Percentiles rank a stretch among this genome's conserved stretches.
Evolutionary conservation across 2,888 invertebrate genomes (phyloP).

Genomic region (Drosophila putrida): DNA sequence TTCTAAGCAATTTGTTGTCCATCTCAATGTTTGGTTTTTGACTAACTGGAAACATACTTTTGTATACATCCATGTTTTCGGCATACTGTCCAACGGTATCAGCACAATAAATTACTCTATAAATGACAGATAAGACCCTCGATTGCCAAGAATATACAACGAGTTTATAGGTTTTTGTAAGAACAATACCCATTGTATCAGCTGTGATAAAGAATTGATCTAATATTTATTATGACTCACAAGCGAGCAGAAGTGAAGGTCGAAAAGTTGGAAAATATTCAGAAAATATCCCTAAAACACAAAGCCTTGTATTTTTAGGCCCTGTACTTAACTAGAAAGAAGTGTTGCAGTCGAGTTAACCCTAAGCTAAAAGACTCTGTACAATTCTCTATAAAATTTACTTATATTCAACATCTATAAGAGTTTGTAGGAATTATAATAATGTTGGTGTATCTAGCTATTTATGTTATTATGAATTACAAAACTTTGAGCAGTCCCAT

Average conservation of each 20-base stretch:
- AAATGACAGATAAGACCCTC: slow-evolving; percentile 38
- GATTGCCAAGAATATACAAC: slow-evolving; percentile 29
- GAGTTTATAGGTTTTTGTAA: slow-evolving; percentile 7
- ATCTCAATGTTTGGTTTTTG: slow-evolving; percentile 44
- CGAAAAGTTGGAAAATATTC: too few species aligned
- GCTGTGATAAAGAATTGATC: slow-evolving; percentile 3
- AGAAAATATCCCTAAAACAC: not conserved
- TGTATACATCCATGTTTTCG: not conserved
- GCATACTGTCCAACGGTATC: slow-evolving; percentile 2
- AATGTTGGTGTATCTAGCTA: too few species aligned
- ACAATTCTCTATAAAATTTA: too few species aligned
- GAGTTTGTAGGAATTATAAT: too few species aligned
- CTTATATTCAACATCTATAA: too few species aligned
- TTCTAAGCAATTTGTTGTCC: slow-evolving; percentile 32
- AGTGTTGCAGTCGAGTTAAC: too few species aligned
- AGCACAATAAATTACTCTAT: slow-evolving; percentile 18
- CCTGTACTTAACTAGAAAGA: too few species aligned
- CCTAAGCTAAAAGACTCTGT: too few species aligned
- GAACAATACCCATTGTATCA: slow-evolving; percentile 4
- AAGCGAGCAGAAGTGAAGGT: not conserved
- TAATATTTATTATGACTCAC: slow-evolving; percentile 13
- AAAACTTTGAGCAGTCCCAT: too few species aligned
- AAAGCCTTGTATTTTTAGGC: not conserved
- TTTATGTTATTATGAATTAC: too few species aligned
- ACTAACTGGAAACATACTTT: slow-evolving; percentile 32